A percentile compares a stretch with the other conserved stretches of the same genome.
Evolutionary conservation across 2,797 vertebrate species (phyloP).

Genomic region (Miichthys miiuy): DNA sequence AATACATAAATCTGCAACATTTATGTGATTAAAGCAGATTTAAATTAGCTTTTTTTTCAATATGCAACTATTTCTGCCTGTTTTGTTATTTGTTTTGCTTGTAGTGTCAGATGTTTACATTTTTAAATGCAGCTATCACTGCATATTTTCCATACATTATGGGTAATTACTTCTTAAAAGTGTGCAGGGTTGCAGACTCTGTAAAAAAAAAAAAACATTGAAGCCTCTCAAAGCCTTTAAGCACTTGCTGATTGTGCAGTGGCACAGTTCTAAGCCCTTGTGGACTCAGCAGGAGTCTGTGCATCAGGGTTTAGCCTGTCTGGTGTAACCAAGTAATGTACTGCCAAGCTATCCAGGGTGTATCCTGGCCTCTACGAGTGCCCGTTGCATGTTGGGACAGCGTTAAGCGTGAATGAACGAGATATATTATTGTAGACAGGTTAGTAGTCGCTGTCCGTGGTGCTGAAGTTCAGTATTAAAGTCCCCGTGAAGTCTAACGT

Average conservation of each 20-base stretch:
- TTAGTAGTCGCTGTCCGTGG: slow-evolving; percentile 1
- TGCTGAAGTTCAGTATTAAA: slow-evolving; percentile 27
- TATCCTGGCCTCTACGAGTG: neutral
- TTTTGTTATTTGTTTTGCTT: neutral
- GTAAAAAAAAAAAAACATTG: neutral
- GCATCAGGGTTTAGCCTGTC: slow-evolving; percentile 1
- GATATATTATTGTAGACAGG: neutral
- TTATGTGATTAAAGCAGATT: neutral
- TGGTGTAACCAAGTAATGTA: neutral
- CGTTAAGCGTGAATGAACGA: neutral
- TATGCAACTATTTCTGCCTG: neutral
- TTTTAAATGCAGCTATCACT: neutral
- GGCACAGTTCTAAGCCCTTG: neutral
- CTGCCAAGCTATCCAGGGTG: neutral
- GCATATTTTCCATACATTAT: neutral
- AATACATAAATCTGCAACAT: no score
- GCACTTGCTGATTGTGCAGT: slow-evolving; percentile 28
- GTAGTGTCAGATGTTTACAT: neutral
- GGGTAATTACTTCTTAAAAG: neutral
- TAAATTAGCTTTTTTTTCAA: neutral
- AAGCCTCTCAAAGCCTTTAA: slow-evolving; percentile 12
- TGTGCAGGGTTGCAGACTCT: neutral
- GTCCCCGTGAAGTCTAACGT: no score
- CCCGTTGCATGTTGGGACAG: neutral
- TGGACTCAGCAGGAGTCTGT: slow-evolving; percentile 29